A percentile compares a stretch with the other conserved stretches of the same genome.
Conservation (phyloP, 2,797 vertebrate species). For the Paedocypris micromegethes region DNA sequence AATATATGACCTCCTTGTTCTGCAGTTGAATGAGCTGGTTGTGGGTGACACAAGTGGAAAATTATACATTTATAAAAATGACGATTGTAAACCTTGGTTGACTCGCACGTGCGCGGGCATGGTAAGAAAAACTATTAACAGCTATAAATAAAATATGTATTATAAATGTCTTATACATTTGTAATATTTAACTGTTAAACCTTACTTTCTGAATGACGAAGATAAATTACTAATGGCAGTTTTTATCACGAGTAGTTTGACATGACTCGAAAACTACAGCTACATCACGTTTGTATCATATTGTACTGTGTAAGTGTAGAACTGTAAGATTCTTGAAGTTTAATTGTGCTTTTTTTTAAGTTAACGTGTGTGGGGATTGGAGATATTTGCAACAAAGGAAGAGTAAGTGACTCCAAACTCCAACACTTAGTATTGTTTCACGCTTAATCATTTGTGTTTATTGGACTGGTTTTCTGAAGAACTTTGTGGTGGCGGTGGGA, state of each 20-base stretch:
- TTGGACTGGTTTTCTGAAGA: conserved; percentile 61
- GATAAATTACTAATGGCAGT: background rate
- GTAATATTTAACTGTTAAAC: background rate
- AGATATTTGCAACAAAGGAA: conserved; percentile 93
- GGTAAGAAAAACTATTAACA: conserved; percentile 66
- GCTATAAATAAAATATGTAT: background rate
- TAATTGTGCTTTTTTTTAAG: conserved; percentile 61
- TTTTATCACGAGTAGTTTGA: background rate
- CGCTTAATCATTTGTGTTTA: background rate
- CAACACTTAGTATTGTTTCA: background rate
- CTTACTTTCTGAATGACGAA: too few species aligned
- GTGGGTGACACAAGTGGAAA: conserved; percentile 92
- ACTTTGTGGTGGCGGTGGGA: conserved; percentile 87
- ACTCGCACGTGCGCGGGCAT: conserved; percentile 86
- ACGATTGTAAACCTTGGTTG: conserved; percentile 85
- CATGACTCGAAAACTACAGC: too few species aligned
- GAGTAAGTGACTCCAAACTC: conserved; percentile 65
- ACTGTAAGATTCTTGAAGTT: too few species aligned
- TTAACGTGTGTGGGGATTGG: conserved; percentile 91
- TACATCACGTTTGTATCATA: too few species aligned
- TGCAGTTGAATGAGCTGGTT: conserved; percentile 87
- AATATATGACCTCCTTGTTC: background rate
- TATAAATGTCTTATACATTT: background rate
- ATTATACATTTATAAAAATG: conserved; percentile 87
- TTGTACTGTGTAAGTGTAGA: too few species aligned